Evolutionary conservation across 2,797 vertebrate genomes (phyloP), one percentile per base, ranked within the genome.

Genomic region (Sus cebifrons): DNA sequence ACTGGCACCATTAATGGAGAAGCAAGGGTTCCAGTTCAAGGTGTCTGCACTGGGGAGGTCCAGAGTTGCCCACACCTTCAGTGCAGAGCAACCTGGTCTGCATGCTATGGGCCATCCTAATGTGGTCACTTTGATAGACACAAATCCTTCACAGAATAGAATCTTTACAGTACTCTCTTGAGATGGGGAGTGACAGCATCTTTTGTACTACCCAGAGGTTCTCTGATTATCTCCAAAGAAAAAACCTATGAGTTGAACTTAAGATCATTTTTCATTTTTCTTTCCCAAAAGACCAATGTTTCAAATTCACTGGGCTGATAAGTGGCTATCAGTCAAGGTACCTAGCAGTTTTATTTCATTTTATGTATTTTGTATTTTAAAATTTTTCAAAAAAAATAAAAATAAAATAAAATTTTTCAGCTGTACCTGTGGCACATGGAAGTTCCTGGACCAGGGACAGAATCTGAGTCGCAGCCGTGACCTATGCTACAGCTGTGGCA

Each of bases 191-290:
- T 60, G 21, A 75, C 54, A 81, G 29, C 49, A 92, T 60, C 36
- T 54, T 65, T 52, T 54, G 54, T 70, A 29, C 54, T 62, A 56
- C 49, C 29, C 73, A 71, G 49, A 32, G 18, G 36, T 71, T 71
- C 71, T 77, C 49, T 60, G 32, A 77, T 32, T 18, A 56, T 65
- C 13, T 67, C 36, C 56, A 78, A 83, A 44, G 25, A 15, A 89
- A 85, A 88, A 67, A 79, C 18, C 32, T 70, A 13, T 71, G 49
- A 52, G 2, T 52, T 71, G 49, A 79, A 86, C 67, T 85, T 81
- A 54, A 85, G 40, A 84, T 73, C 56, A 77, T 67, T 87, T 91
- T 58, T 40, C 20, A 73, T 64, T 91, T 87, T 81, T 79, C n/a
- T 81, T 86, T 71, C 70, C 87, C 21, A 32, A 68, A 90, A 87